A percentile compares a stretch with the other conserved stretches of the same genome.
Conservation (phyloP, 2,113 vertebrate species). For the Scartelaos histophorus region DNA sequence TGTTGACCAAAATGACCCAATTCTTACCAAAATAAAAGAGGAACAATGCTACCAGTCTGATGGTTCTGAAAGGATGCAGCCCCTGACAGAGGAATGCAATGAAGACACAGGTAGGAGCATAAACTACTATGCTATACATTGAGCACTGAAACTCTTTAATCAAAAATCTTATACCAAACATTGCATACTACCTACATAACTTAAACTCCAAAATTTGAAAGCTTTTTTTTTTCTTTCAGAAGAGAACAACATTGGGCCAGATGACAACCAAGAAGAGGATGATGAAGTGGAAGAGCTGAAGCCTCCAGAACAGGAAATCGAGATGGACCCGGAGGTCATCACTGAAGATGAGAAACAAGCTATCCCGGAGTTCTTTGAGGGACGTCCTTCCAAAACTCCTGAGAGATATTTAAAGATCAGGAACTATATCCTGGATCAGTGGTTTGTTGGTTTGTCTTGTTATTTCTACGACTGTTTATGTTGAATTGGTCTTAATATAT, state of each 20-base stretch:
- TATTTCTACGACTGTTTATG: neutral
- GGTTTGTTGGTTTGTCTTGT: conserved; percentile 71
- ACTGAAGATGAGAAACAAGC: conserved; percentile 96
- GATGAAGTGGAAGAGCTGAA: conserved; percentile 87
- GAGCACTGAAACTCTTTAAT: neutral
- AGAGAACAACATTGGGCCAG: conserved; percentile 15
- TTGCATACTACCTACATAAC: too few species aligned
- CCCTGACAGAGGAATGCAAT: conserved; percentile 8
- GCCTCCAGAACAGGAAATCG: conserved; percentile 88
- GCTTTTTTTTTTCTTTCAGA: neutral
- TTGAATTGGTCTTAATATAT: neutral
- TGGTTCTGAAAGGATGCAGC: conserved; percentile 7
- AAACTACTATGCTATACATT: too few species aligned
- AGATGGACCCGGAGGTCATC: conserved; percentile 83
- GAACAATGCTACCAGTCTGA: conserved; percentile 28
- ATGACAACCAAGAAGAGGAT: conserved; percentile 55
- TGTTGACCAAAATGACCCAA: fast-evolving
- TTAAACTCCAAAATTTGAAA: neutral
- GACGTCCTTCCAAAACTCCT: conserved; percentile 93
- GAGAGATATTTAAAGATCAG: conserved; percentile 96
- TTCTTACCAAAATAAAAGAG: neutral
- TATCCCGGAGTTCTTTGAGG: conserved; percentile 96
- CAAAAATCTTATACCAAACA: neutral
- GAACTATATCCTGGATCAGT: conserved; percentile 98
- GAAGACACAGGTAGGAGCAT: conserved; percentile 38